A percentile compares a stretch with the other conserved stretches of the same genome.
These are phyloP conservation scores for Palythoa caribaeorum DNA, from an alignment of 92 coral and sea anemone species.

Conservation along the genomic window DNA sequence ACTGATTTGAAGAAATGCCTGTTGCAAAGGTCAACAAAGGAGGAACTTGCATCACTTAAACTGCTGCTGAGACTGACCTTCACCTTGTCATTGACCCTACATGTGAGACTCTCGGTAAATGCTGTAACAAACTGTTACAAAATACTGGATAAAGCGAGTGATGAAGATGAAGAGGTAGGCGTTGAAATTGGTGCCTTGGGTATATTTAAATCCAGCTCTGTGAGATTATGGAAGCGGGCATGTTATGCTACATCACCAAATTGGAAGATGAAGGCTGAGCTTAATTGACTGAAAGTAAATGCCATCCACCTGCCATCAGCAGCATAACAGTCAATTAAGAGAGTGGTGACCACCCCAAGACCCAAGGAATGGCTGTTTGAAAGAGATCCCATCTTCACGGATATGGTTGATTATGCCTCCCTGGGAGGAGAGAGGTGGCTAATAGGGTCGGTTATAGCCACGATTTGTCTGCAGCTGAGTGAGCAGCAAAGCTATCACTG, in stretches of 20 bases:
- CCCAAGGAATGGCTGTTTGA: neutral
- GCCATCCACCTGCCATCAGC: slow-evolving; percentile 21
- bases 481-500: slow-evolving; percentile 4
- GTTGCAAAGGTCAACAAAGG: slow-evolving; percentile 20
- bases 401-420: slow-evolving; percentile 55
- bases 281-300: slow-evolving; percentile 46
- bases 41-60: slow-evolving; percentile 44
- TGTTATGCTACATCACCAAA: slow-evolving; percentile 20
- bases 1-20: slow-evolving; percentile 36
- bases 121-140: slow-evolving; percentile 1
- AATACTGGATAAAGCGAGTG: slow-evolving; percentile 41
- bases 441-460: slow-evolving; percentile 61
- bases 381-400: slow-evolving; percentile 42
- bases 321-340: slow-evolving; percentile 21
- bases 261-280: slow-evolving; percentile 39
- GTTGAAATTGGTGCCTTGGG: slow-evolving; percentile 60
- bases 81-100: slow-evolving; percentile 25
- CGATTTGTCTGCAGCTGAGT: slow-evolving; percentile 46
- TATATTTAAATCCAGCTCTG: slow-evolving; percentile 42
- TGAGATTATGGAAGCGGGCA: slow-evolving; percentile 61
- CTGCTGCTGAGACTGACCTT: slow-evolving; percentile 37
- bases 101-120: slow-evolving; percentile 39
- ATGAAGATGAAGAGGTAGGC: slow-evolving; percentile 49
- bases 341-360: neutral
- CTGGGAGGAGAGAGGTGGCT: slow-evolving; percentile 58